These are phyloP conservation scores for Aphelinus certus DNA, from an alignment of 1,140 invertebrate species.

Conservation along the genomic window DNA sequence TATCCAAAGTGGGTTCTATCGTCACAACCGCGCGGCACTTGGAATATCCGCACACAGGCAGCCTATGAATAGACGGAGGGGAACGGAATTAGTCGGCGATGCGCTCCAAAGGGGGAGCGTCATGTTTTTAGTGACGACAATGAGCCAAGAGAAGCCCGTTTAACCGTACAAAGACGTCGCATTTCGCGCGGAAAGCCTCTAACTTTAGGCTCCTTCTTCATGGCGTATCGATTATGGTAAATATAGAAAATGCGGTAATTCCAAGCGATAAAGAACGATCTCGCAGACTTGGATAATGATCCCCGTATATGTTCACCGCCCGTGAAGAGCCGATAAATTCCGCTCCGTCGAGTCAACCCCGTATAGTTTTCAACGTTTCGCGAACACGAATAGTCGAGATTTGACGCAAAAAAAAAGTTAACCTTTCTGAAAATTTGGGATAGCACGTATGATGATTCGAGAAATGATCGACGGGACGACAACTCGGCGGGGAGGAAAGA, in stretches of 20 bases:
- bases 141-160: background rate
- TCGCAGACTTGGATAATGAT: background rate
- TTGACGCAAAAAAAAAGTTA: too few species aligned
- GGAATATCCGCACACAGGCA: too few species aligned
- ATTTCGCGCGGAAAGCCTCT: conserved; percentile 7
- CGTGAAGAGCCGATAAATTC: background rate
- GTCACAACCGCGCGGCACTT: too few species aligned
- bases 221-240: conserved; percentile 28
- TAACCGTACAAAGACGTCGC: background rate
- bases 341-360: background rate
- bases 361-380: too few species aligned
- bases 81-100: background rate
- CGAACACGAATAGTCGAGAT: too few species aligned
- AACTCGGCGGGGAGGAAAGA: too few species aligned
- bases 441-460: too few species aligned
- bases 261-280: conserved; percentile 5
- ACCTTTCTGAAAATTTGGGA: too few species aligned
- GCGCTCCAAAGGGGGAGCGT: background rate
- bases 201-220: background rate
- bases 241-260: conserved; percentile 24
- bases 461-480: too few species aligned
- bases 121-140: background rate
- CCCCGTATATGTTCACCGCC: too few species aligned
- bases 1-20: too few species aligned
- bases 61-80: background rate